Conservation (phyloP, 2,113 vertebrate genomes). For the Arenaria interpres region DNA sequence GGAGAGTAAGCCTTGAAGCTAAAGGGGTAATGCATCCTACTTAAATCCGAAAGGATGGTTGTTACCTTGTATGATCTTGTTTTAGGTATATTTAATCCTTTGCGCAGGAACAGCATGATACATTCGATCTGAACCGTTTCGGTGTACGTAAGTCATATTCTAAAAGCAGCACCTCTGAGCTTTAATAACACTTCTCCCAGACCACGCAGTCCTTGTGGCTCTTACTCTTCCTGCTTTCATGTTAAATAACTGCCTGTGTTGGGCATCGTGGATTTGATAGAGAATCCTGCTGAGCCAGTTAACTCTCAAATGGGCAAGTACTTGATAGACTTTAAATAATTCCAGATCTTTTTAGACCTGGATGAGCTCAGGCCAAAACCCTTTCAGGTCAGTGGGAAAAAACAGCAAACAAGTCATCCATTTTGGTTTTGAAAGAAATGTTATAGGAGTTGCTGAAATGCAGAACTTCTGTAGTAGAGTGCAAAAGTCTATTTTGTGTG, state of each 20-base stretch:
- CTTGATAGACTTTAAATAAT: neutral
- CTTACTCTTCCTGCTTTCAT: neutral
- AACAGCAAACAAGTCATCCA: neutral
- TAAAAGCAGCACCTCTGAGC: neutral
- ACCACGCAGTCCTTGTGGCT: neutral
- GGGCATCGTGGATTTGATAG: accelerated
- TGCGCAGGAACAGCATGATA: neutral
- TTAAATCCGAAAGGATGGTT: neutral
- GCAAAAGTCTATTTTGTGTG: neutral
- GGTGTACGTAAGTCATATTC: neutral
- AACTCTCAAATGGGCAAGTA: neutral
- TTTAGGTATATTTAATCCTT: neutral
- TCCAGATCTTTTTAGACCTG: neutral
- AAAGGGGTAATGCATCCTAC: neutral
- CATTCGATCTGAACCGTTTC: neutral
- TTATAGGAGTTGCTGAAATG: neutral
- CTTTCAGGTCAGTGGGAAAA: neutral
- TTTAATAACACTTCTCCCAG: neutral
- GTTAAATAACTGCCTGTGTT: neutral
- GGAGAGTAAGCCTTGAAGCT: neutral
- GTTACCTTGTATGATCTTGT: neutral
- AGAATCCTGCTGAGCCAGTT: neutral
- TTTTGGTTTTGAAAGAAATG: neutral
- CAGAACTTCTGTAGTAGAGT: neutral
- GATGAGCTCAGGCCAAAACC: neutral